Conservation (phyloP, 1,140 invertebrate species). For the Hermetia illucens region DNA sequence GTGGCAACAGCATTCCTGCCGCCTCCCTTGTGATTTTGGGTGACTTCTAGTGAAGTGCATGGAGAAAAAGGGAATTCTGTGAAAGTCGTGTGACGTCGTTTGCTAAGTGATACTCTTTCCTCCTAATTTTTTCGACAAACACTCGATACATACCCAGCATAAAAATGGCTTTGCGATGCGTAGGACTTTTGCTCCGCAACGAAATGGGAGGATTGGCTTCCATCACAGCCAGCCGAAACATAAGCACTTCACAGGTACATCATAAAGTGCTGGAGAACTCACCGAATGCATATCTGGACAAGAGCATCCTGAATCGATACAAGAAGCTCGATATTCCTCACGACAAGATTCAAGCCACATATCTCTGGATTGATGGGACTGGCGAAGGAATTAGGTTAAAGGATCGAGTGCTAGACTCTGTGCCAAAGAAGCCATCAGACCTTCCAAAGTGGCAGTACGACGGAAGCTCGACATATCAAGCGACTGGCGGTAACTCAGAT, state of each 20-base stretch:
- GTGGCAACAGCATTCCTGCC: no score
- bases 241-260: conserved; percentile 10
- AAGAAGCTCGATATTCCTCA: conserved; percentile 54
- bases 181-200: conserved; percentile 24
- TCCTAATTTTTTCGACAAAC: no score
- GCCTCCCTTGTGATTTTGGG: no score
- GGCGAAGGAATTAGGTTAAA: conserved; percentile 76
- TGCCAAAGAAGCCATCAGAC: conserved; percentile 54
- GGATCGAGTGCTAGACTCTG: conserved; percentile 64
- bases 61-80: no score
- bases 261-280: conserved; percentile 38
- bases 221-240: conserved; percentile 14
- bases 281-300: conserved; percentile 58
- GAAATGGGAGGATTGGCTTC: conserved; percentile 12
- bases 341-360: conserved; percentile 62
- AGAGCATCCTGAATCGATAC: conserved; percentile 53
- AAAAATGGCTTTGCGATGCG: conserved; percentile 26
- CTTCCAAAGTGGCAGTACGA: conserved; percentile 88
- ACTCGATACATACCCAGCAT: no score
- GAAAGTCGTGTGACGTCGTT: no score
- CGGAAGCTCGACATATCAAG: conserved; percentile 69
- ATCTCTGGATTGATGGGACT: conserved; percentile 92
- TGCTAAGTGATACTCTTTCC: no score
- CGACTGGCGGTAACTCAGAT: conserved; percentile 68
- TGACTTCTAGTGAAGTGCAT: no score